Evolutionary conservation across 2,888 invertebrate species (phyloP), one percentile per base, ranked within the genome.

Genomic region (Dryobotodes eremita): DNA sequence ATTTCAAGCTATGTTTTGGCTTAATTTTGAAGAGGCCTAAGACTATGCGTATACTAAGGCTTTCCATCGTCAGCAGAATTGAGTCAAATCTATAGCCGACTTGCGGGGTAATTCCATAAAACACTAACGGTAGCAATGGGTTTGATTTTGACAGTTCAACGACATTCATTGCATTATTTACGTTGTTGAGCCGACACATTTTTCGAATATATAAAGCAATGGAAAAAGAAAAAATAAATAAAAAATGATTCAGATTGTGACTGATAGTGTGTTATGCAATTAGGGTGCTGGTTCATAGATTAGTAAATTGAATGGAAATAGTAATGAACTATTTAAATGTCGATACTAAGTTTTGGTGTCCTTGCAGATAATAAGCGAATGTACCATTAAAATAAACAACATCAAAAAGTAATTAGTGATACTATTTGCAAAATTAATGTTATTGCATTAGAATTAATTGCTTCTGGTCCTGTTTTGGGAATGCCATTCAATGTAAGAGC

Each of bases 331-430:
- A 46, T 26, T 50, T 80, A 6, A 50, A 42, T n/a, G 6, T 59
- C 23, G 26, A n/a, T 42, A 42, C 50, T 68, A 36, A 10, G 11
- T 50, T 23, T 23, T 17, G 8, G 2, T 83, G 42, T 59, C 79
- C 79, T 78, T 61, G 53, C n/a, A 7, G n/a, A 84, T 59, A 79
- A 46, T 55, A 20, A 80, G 46, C 26, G 15, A 70, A 53, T 26
- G 31, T 36, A 15, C n/a, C 10, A 53, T 64, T 82, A 15, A 62
- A 81, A 73, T 82, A 68, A 85, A 85, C 62, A 86, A 86, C 55
- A 82, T 74, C 55, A 59, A 55, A 81, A 68, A 59, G 36, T 83
- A 86, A 76, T 77, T 69, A 83, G 68, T 68, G 48, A 69, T 65
- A 69, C 55, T 55, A 71, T 64, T 82, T 59, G 61, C 57, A 55